Evolutionary conservation across 2,888 invertebrate species (phyloP).

Genomic region (Chromoteleia sp.): DNA sequence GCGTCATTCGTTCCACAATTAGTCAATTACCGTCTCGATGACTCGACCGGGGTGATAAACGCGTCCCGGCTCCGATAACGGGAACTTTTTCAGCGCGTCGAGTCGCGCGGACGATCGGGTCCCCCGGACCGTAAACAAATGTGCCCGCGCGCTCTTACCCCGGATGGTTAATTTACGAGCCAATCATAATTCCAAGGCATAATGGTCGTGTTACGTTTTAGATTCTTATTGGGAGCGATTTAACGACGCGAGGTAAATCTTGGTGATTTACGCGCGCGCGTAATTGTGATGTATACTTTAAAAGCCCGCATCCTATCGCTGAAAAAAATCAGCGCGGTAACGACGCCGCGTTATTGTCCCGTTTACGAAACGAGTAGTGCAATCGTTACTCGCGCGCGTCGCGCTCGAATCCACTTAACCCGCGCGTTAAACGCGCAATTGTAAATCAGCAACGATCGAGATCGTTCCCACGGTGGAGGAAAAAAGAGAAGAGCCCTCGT

Average conservation of each 20-base stretch:
- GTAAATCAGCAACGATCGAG: conserved; percentile 43
- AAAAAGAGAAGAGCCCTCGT: not conserved
- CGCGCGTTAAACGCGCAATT: conserved; percentile 9
- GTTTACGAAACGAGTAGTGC: conserved; percentile 18
- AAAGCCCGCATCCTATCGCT: conserved; percentile 2
- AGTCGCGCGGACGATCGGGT: conserved; percentile 19
- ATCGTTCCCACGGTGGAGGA: conserved; percentile 6
- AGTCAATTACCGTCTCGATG: not conserved
- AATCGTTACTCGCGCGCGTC: conserved; percentile 29
- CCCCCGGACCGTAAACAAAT: conserved; percentile 41
- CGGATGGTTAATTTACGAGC: conserved; percentile 45
- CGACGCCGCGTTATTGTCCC: conserved; percentile 25
- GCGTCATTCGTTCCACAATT: not conserved
- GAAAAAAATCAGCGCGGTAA: conserved; percentile 29
- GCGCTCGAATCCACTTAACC: conserved; percentile 22
- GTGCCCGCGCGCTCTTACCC: conserved; percentile 7
- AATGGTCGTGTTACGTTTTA: conserved; percentile 57
- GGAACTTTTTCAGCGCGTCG: conserved; percentile 18
- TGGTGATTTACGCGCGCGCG: conserved; percentile 45
- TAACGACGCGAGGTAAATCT: conserved; percentile 57
- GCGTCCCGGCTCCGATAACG: conserved; percentile 1
- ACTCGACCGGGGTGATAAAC: conserved; percentile 11
- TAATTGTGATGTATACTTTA: conserved; percentile 61
- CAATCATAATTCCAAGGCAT: conserved; percentile 49
- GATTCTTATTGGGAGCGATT: conserved; percentile 63